Conservation (phyloP, 2,888 invertebrate species). For the Hypsopygia costalis region DNA sequence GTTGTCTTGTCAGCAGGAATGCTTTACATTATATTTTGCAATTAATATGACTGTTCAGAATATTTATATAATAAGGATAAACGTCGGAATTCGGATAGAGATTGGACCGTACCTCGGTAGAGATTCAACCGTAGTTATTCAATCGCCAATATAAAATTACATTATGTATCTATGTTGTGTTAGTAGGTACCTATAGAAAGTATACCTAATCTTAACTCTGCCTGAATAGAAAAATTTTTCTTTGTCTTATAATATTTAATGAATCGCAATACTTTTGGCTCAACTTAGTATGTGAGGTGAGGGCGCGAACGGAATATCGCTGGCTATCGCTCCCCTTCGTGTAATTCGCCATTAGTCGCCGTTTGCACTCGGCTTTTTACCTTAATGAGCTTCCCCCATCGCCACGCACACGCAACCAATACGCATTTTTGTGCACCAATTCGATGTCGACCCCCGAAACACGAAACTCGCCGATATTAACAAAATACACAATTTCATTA, state of each 20-base stretch:
- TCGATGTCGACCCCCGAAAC: slow-evolving; percentile 23
- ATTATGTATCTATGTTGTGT: too few relatives aligned
- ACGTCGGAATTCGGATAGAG: too few relatives aligned
- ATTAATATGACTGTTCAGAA: too few relatives aligned
- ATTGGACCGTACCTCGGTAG: too few relatives aligned
- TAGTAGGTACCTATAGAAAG: too few relatives aligned
- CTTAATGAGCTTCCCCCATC: slow-evolving; percentile 75
- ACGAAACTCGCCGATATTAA: slow-evolving; percentile 29
- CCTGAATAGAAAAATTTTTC: too few relatives aligned
- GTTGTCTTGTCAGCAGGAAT: neutral
- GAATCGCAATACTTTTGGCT: neutral
- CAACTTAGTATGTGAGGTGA: neutral
- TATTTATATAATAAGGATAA: too few relatives aligned
- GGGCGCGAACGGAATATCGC: slow-evolving; percentile 24
- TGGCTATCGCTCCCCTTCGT: slow-evolving; percentile 71
- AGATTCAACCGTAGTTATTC: too few relatives aligned
- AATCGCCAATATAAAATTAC: too few relatives aligned
- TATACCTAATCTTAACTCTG: too few relatives aligned
- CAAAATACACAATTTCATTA: slow-evolving; percentile 17
- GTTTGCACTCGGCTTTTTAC: slow-evolving; percentile 80
- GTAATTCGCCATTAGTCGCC: slow-evolving; percentile 78
- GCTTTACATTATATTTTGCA: too few relatives aligned
- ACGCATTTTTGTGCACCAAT: slow-evolving; percentile 71
- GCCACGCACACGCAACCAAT: slow-evolving; percentile 63
- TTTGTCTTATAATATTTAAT: too few relatives aligned